Evolutionary conservation across 2,797 vertebrate genomes (phyloP).

Genomic region (Trematomus bernacchii): DNA sequence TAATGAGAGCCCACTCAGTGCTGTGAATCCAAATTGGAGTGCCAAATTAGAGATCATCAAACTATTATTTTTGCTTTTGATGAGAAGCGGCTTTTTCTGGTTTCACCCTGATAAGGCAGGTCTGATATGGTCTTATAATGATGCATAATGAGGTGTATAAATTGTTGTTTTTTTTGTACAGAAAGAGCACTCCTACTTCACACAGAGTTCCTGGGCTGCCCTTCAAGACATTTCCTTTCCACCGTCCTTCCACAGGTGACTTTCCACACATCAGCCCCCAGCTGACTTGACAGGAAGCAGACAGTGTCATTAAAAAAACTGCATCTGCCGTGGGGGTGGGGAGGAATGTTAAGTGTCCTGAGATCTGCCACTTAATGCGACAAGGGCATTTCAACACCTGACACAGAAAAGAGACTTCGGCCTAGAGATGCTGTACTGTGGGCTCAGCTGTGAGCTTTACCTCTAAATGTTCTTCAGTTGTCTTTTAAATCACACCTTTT

Average conservation of each 20-base stretch:
- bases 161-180: background rate
- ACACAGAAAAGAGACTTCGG: conserved; percentile 48
- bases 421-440: conserved; percentile 34
- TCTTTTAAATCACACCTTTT: conserved; percentile 7
- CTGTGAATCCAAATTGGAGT: background rate
- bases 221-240: conserved; percentile 57
- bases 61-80: background rate
- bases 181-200: background rate
- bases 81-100: conserved; percentile 1
- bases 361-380: conserved; percentile 75
- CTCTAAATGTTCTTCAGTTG: conserved; percentile 60
- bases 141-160: background rate
- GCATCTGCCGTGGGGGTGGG: conserved; percentile 69
- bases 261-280: conserved; percentile 69
- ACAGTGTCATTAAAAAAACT: conserved; percentile 76
- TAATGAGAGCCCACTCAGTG: too few relatives aligned
- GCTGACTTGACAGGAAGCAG: conserved; percentile 77
- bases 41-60: background rate
- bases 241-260: conserved; percentile 71
- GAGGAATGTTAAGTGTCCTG: conserved; percentile 72
- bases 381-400: conserved; percentile 76
- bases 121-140: background rate
- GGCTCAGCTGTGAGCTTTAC: conserved; percentile 57
- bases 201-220: conserved; percentile 46
- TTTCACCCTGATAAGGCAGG: background rate